Percentiles rank a stretch among this genome's conserved stretches.
phyloP scores from a whole-genome alignment of 1,140 invertebrate species.

The Meloidogyne floridensis region DNA sequence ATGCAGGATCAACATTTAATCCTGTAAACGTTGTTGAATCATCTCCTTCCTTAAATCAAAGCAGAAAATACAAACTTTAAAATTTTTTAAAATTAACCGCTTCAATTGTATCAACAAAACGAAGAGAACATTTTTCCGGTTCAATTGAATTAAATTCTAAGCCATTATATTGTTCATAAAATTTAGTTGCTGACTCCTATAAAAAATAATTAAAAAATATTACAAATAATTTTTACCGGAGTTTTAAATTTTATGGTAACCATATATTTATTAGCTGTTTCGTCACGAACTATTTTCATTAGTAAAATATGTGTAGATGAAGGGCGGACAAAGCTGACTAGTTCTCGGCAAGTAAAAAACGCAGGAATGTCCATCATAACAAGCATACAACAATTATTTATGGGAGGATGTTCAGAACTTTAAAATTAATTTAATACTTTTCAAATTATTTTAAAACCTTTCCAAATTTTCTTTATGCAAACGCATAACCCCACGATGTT shows the following conservation, averaged over 20 bases:
- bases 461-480: slow-evolving; percentile 82
- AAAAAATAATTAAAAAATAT: slow-evolving; percentile 55
- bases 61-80: slow-evolving; percentile 12
- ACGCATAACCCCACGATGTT: slow-evolving; percentile 92
- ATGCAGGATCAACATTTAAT: slow-evolving; percentile 67
- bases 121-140: slow-evolving; percentile 84
- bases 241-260: slow-evolving; percentile 76
- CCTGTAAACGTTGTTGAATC: slow-evolving; percentile 53
- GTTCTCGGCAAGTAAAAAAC: slow-evolving; percentile 86
- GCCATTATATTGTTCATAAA: slow-evolving; percentile 90
- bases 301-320: slow-evolving; percentile 82
- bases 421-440: slow-evolving; percentile 28
- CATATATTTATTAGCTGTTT: slow-evolving; percentile 93
- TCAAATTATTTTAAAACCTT: background rate
- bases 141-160: slow-evolving; percentile 88
- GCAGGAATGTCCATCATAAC: slow-evolving; percentile 88
- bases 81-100: background rate
- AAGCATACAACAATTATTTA: slow-evolving; percentile 78
- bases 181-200: slow-evolving; percentile 81
- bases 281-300: slow-evolving; percentile 83
- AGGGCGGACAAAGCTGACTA: slow-evolving; percentile 90
- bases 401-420: slow-evolving; percentile 25
- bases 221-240: slow-evolving; percentile 21
- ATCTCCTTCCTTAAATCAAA: background rate
- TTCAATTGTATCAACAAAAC: slow-evolving; percentile 78